Conservation (phyloP, 2,797 vertebrate species). For the Cyprinella venusta region DNA sequence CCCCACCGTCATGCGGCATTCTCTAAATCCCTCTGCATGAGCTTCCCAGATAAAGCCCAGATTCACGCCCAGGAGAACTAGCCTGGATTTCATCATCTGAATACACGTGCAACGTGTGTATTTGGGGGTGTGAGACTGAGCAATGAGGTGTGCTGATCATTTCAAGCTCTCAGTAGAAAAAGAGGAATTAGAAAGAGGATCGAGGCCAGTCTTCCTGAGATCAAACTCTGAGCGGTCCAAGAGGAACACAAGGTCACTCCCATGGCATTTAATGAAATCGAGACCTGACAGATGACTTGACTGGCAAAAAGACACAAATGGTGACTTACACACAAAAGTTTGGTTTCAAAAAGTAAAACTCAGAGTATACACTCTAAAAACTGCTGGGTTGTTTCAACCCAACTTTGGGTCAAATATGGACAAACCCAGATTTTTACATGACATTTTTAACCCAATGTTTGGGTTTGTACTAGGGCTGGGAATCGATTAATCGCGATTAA, state of each 20-base stretch:
- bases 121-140: background rate
- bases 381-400: too few species aligned
- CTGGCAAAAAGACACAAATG: background rate
- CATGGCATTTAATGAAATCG: background rate
- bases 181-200: constrained; percentile 4
- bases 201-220: background rate
- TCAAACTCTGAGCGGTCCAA: constrained; percentile 13
- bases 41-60: constrained; percentile 67
- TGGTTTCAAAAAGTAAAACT: too few species aligned
- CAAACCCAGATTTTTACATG: too few species aligned
- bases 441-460: too few species aligned
- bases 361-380: too few species aligned
- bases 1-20: constrained; percentile 59
- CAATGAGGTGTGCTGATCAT: background rate
- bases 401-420: too few species aligned
- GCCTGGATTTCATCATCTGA: constrained; percentile 65
- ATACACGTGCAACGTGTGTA: background rate
- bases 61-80: constrained; percentile 69
- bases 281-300: background rate
- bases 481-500: too few species aligned
- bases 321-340: background rate
- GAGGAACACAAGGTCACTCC: constrained; percentile 34
- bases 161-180: background rate
- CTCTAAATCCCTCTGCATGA: constrained; percentile 56
- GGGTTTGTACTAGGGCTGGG: too few species aligned